Conservation (phyloP, 2,797 vertebrate genomes). For the Gambusia yucatana region DNA sequence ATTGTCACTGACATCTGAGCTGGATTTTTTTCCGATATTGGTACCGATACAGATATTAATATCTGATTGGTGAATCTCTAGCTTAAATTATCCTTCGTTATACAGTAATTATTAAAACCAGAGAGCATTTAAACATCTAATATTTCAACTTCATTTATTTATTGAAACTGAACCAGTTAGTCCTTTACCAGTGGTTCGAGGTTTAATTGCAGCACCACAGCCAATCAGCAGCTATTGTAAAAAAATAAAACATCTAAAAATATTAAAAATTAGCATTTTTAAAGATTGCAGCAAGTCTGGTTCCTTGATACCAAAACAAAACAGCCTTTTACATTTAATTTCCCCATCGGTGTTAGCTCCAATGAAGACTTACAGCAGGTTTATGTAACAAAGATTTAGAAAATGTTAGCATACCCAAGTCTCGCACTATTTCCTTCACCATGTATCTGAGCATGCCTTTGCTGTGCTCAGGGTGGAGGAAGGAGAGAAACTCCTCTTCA, state of each 20-base stretch:
- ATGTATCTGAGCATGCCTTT: slow-evolving; percentile 95
- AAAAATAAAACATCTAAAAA: neutral
- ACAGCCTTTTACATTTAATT: neutral
- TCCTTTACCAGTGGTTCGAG: no score
- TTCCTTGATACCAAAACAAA: neutral
- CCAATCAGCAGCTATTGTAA: neutral
- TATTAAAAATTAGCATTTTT: neutral
- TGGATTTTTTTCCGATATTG: no score
- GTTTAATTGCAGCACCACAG: neutral
- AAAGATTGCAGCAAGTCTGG: neutral
- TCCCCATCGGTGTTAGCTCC: neutral
- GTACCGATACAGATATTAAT: no score
- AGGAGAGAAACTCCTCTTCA: slow-evolving; percentile 93
- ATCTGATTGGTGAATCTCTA: no score
- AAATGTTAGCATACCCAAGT: slow-evolving; percentile 82
- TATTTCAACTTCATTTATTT: no score
- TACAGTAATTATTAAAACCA: no score
- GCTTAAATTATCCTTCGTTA: neutral
- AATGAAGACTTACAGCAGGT: neutral
- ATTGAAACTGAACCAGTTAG: no score
- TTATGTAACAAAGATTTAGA: neutral
- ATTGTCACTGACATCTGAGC: no score
- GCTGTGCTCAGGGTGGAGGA: slow-evolving; percentile 96
- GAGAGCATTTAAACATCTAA: no score
- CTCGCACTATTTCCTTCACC: slow-evolving; percentile 95